These are phyloP conservation scores for Lysiphlebus fabarum DNA, from an alignment of 1,140 invertebrate species.

Conservation along the genomic window DNA sequence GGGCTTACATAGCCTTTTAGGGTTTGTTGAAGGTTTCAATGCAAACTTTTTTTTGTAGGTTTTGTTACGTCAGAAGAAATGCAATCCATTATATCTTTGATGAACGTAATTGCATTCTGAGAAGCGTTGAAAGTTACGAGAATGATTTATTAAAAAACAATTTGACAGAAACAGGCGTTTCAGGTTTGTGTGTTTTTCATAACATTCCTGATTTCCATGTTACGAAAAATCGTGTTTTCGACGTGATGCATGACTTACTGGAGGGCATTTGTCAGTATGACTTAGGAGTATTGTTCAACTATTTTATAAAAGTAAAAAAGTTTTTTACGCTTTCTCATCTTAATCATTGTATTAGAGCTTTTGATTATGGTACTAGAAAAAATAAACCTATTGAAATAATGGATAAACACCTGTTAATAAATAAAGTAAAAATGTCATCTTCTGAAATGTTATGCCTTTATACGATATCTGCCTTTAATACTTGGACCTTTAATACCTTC, in stretches of 20 bases:
- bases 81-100: conserved; percentile 26
- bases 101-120: conserved; percentile 27
- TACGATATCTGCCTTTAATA: conserved; percentile 32
- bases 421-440: conserved; percentile 27
- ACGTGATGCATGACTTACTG: conserved; percentile 36
- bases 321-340: conserved; percentile 30
- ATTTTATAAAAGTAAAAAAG: conserved; percentile 28
- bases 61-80: conserved; percentile 32
- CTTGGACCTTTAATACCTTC: conserved; percentile 29
- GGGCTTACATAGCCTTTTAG: conserved; percentile 37
- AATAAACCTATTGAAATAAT: conserved; percentile 29
- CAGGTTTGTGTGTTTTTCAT: conserved; percentile 15
- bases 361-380: conserved; percentile 24
- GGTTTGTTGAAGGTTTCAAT: conserved; percentile 36
- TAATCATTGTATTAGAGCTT: conserved; percentile 27
- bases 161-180: conserved; percentile 15
- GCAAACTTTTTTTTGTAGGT: conserved; percentile 34
- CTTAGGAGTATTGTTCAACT: conserved; percentile 27
- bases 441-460: conserved; percentile 33
- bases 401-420: conserved; percentile 20
- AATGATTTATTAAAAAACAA: conserved; percentile 13
- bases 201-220: conserved; percentile 29
- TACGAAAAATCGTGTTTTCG: conserved; percentile 28
- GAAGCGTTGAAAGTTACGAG: conserved; percentile 19
- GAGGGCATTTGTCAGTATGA: conserved; percentile 34